Percentiles rank a stretch among this genome's conserved stretches.
Conservation (phyloP, 2,113 vertebrate species). For the Gila orcuttii region DNA sequence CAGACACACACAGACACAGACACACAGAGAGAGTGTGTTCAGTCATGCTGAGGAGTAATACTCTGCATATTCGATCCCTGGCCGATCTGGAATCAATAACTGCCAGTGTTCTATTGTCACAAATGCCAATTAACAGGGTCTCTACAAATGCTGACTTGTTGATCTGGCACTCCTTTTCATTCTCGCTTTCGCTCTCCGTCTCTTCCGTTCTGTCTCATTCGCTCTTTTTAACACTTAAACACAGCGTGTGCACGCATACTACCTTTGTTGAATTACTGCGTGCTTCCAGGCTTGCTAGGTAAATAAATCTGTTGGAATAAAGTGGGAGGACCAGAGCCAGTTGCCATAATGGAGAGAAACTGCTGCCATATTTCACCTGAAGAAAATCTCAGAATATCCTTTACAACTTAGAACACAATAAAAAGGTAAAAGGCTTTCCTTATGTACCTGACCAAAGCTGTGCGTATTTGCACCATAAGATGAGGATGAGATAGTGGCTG, state of each 20-base stretch:
- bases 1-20: not conserved
- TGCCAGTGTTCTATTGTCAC: constrained; percentile 72
- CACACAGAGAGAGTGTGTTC: not conserved
- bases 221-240: not conserved
- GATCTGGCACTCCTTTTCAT: constrained; percentile 17
- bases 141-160: constrained; percentile 67
- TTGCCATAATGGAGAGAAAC: constrained; percentile 41
- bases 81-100: constrained; percentile 75
- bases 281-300: constrained; percentile 35
- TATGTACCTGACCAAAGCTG: constrained; percentile 27
- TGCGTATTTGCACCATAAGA: not conserved
- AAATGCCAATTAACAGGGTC: constrained; percentile 75
- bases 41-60: constrained; percentile 24
- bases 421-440: constrained; percentile 42
- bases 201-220: not conserved
- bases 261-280: constrained; percentile 31
- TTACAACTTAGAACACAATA: constrained; percentile 44
- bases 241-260: not conserved
- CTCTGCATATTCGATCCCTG: constrained; percentile 64
- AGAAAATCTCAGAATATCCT: constrained; percentile 30
- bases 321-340: constrained; percentile 26
- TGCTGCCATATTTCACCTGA: constrained; percentile 38
- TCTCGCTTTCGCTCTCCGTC: not conserved
- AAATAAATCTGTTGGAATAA: constrained; percentile 50
- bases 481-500: too few relatives aligned